Conservation (phyloP, 1,140 invertebrate species). For the Sipha flava region DNA sequence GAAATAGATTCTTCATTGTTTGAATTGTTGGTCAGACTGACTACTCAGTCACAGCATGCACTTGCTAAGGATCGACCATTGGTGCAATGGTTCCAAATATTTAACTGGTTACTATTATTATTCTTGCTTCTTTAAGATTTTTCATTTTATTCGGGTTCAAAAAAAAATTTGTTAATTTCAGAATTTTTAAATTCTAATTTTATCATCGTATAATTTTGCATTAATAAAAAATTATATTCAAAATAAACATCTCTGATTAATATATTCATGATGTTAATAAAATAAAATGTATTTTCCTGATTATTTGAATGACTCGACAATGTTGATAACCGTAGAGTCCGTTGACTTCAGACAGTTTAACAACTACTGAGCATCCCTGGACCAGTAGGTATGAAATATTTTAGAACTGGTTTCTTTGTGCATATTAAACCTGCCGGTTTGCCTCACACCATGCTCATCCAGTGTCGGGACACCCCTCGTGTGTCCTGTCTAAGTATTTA, state of each 20-base stretch:
- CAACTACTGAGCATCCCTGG: constrained; percentile 27
- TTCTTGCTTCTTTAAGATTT: neutral
- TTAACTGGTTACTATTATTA: neutral
- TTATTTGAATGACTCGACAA: neutral
- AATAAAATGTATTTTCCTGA: neutral
- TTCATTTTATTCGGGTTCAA: no score
- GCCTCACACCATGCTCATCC: constrained; percentile 16
- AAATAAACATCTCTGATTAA: neutral
- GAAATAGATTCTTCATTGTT: constrained; percentile 26
- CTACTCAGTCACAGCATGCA: constrained; percentile 16
- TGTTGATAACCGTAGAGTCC: neutral
- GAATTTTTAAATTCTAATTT: no score
- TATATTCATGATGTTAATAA: neutral
- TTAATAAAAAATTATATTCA: no score
- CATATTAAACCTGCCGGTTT: constrained; percentile 31
- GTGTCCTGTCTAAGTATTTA: neutral
- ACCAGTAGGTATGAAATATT: constrained; percentile 32
- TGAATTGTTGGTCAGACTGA: constrained; percentile 30
- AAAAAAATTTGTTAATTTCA: no score
- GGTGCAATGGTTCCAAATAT: constrained; percentile 16
- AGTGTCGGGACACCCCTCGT: constrained; percentile 11
- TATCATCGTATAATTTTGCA: no score
- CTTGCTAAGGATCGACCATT: neutral
- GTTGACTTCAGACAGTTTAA: neutral
- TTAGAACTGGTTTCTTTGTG: constrained; percentile 33